A percentile compares a stretch with the other conserved stretches of the same genome.
These are phyloP conservation scores for Bettongia penicillata DNA, from an alignment of 2,113 vertebrate species.

Conservation along the genomic window DNA sequence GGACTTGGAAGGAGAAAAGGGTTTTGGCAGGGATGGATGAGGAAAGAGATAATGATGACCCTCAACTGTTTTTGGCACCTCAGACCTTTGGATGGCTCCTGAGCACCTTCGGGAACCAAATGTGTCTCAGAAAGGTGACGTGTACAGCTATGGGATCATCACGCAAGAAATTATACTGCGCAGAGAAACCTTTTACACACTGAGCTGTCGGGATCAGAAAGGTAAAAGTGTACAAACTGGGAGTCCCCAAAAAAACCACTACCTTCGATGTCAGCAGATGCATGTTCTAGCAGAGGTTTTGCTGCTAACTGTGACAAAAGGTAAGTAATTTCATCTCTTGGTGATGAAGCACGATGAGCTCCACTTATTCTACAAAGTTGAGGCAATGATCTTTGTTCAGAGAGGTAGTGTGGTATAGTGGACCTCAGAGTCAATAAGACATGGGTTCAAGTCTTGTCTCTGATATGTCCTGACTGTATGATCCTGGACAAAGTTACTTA, in stretches of 20 bases:
- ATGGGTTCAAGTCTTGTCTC: neutral
- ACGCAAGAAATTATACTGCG: constrained; percentile 95
- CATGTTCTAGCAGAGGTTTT: neutral
- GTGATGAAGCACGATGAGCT: neutral
- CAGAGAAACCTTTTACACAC: constrained; percentile 88
- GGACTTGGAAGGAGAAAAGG: neutral
- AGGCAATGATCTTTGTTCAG: neutral
- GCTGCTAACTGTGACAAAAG: neutral
- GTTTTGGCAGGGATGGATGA: neutral
- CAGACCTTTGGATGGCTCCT: constrained; percentile 96
- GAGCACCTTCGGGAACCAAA: constrained; percentile 92
- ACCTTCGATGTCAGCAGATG: neutral
- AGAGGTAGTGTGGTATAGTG: neutral
- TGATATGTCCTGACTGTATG: neutral
- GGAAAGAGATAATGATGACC: neutral
- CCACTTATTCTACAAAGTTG: neutral
- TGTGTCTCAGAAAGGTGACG: constrained; percentile 95
- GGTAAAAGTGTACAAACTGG: constrained; percentile 69
- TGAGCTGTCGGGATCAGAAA: constrained; percentile 80
- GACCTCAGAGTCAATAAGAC: neutral
- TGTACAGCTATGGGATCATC: constrained; percentile 96
- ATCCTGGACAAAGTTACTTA: neutral
- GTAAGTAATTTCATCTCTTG: neutral
- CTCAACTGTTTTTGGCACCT: constrained; percentile 14
- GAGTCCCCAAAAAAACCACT: neutral